phyloP scores from a whole-genome alignment of 2,797 vertebrate species.

The Melanotaenia maccullochi region DNA sequence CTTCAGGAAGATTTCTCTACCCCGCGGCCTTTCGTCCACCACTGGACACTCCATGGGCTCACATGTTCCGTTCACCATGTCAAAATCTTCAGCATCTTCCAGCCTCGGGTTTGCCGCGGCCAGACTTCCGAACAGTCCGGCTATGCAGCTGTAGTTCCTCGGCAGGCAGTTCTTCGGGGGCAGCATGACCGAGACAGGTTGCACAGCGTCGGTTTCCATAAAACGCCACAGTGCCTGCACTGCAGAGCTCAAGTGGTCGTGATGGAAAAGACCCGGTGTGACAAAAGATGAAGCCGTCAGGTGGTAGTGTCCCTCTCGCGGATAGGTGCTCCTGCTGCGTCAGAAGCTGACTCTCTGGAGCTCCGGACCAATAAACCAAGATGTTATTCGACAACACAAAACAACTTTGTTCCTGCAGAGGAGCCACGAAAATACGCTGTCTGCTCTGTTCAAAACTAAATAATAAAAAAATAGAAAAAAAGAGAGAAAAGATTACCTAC shows the following conservation, averaged over 20 bases:
- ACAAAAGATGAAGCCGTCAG: conserved; percentile 57
- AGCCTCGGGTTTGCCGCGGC: conserved; percentile 80
- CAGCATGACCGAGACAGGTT: conserved; percentile 80
- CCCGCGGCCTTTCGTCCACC: conserved; percentile 83
- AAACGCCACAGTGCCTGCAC: conserved; percentile 59
- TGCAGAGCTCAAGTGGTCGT: conserved; percentile 59
- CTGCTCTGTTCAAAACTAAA: too few species aligned
- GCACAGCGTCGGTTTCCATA: conserved; percentile 82
- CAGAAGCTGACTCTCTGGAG: conserved; percentile 58
- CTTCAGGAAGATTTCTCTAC: conserved; percentile 82
- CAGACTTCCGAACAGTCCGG: conserved; percentile 88
- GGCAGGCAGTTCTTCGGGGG: conserved; percentile 90
- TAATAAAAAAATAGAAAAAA: background rate
- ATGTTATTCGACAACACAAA: conserved; percentile 13
- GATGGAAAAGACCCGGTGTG: conserved; percentile 40
- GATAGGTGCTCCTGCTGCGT: conserved; percentile 69
- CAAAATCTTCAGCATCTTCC: conserved; percentile 81
- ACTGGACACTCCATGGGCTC: conserved; percentile 76
- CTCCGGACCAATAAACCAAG: conserved; percentile 67
- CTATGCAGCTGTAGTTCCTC: conserved; percentile 94
- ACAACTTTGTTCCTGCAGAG: background rate
- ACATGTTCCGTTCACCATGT: conserved; percentile 71
- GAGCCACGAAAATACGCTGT: background rate
- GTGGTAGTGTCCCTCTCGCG: conserved; percentile 55
- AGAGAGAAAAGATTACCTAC: background rate